Evolutionary conservation across 2,113 vertebrate genomes (phyloP), one percentile per base, ranked within the genome.

Genomic region (Beaufortia kweichowensis): DNA sequence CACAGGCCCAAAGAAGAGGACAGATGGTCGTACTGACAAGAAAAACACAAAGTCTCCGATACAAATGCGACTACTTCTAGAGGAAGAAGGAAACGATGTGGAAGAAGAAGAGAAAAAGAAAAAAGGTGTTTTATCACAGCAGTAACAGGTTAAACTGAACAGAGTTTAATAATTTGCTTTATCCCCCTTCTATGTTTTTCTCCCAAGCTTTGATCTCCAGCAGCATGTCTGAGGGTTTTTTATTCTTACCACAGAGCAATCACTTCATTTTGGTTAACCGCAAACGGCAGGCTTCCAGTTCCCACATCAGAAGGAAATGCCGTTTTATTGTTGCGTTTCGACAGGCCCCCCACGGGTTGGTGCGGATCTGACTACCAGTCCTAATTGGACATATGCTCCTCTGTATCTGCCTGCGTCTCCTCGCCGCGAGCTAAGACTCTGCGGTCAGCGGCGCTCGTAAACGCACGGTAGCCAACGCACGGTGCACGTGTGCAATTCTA

Each of bases 1-100:
- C 70, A 92, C 91, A 93, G 92, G 91, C 74, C 91, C 92, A 95
- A 92, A 93, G 92, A 95, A 95, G 94, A 94, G 96, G 96, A 98
- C 97, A 98, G 97, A 98, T 98, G 96, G 96, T 96, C 95, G 92
- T 92, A 93, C 94, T 92, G 93, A 95, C 93, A 90, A 93, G 85
- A 88, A 92, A 90, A 90, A 91, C 89, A 91, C 93, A 91, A 93
- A 94, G 90, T 89, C 90, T 90, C 75, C 86, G 89, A 88, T 53
- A 21, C 8, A 90, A 94, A 91, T 93, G 94, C 95, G 93, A 93
- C 94, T 95, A 95, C 92, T 94, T 94, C 95, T 94, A 70, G 29
- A 59, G 41, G 65, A 61, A 56, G 50, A 23, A 33, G 53, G 61
- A 35, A 0, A 62, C 1, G 43, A 43, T 7, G 35, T 7, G 10